Percentiles rank a stretch among this genome's conserved stretches.
These are phyloP conservation scores for Centroberyx gerrardi DNA, from an alignment of 2,797 vertebrate species.

Conservation along the genomic window DNA sequence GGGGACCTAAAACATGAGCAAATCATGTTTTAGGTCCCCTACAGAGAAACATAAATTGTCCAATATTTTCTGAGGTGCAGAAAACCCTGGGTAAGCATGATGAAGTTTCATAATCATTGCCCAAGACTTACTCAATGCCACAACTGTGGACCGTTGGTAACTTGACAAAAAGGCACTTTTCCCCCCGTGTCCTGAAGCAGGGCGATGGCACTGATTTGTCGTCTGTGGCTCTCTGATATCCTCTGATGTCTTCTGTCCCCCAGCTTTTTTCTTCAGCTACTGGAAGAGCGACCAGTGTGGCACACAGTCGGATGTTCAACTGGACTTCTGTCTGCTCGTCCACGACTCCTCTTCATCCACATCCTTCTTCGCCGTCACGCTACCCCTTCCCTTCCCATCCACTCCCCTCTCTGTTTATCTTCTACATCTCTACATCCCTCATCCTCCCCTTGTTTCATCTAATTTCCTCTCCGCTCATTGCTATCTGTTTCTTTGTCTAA, in stretches of 20 bases:
- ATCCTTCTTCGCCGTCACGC: conserved; percentile 59
- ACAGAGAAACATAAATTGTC: not conserved
- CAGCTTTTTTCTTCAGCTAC: conserved; percentile 19
- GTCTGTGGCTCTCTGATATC: conserved; percentile 25
- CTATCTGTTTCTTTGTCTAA: conserved; percentile 74
- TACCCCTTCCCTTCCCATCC: conserved; percentile 47
- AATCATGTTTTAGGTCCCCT: not conserved
- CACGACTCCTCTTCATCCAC: conserved; percentile 59
- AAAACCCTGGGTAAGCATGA: not conserved
- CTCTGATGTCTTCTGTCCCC: conserved; percentile 23
- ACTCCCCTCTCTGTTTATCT: conserved; percentile 68
- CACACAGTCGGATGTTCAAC: conserved; percentile 55
- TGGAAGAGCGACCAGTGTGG: conserved; percentile 43
- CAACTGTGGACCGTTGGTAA: conserved; percentile 44
- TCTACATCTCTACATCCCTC: conserved; percentile 68
- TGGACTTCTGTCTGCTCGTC: conserved; percentile 59
- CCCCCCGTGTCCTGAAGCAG: conserved; percentile 29
- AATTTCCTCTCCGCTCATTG: conserved; percentile 78
- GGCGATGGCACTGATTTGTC: conserved; percentile 15
- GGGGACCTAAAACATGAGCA: no score
- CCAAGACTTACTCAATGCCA: conserved; percentile 69
- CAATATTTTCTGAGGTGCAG: not conserved
- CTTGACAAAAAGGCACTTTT: conserved; percentile 67
- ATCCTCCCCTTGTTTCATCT: conserved; percentile 75
- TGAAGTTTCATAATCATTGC: conserved; percentile 6